phyloP scores from a whole-genome alignment of 1,140 invertebrate species.

The Littorina saxatilis region DNA sequence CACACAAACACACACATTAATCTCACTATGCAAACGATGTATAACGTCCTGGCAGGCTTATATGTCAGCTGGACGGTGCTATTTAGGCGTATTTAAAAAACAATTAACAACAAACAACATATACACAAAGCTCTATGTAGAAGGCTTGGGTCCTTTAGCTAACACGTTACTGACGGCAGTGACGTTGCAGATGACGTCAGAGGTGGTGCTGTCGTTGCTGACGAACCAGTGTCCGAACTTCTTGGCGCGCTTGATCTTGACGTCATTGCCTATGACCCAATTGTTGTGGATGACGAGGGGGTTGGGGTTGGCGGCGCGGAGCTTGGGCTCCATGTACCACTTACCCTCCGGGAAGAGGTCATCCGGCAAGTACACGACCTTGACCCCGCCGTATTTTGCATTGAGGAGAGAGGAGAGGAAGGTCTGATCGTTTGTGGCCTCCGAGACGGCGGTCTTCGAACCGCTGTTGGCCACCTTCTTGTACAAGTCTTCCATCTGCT shows the following conservation, averaged over 20 bases:
- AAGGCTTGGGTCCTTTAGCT: too few relatives aligned
- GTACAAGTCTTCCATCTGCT: constrained; percentile 42
- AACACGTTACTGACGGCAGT: neutral
- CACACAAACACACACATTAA: neutral
- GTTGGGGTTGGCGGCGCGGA: constrained; percentile 1
- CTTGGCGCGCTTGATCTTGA: constrained; percentile 50
- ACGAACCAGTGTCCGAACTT: constrained; percentile 54
- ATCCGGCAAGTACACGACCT: constrained; percentile 46
- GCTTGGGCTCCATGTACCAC: constrained; percentile 55
- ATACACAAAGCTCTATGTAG: too few relatives aligned
- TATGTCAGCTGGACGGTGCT: too few relatives aligned
- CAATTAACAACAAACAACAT: too few relatives aligned
- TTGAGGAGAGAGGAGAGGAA: constrained; percentile 51
- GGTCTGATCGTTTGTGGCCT: constrained; percentile 61
- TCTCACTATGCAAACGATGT: too few relatives aligned
- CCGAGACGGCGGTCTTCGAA: constrained; percentile 38
- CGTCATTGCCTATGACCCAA: constrained; percentile 50
- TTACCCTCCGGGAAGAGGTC: constrained; percentile 59
- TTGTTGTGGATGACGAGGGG: constrained; percentile 58
- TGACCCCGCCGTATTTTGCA: constrained; percentile 47
- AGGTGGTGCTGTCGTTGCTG: neutral
- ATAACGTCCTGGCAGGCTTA: too few relatives aligned
- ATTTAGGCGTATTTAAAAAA: too few relatives aligned
- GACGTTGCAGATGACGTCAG: neutral
- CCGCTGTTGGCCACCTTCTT: constrained; percentile 40